Base-by-base conservation (phyloP, 2,113 vertebrate species). In the Falco punctatus region DNA sequence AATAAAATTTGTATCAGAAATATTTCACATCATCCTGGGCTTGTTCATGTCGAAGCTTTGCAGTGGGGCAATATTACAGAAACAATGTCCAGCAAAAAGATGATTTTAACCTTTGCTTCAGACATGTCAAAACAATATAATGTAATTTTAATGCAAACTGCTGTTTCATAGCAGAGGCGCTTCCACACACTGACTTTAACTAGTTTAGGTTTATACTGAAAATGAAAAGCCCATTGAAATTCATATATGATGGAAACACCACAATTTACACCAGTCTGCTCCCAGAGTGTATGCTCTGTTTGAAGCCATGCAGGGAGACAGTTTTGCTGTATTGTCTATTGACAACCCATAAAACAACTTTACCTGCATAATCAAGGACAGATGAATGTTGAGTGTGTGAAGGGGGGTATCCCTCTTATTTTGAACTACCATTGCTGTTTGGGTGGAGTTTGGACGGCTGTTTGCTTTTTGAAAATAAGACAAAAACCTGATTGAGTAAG, bases 1-100 rank as follows among this genome's bases (percentile, higher is more conserved):
- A 98, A 99, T 99, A 98, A 98, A 98, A 98, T 98, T 98, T 98
- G 98, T 98, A 98, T 98, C 98, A 98, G 98, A 98, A 98, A 98
- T 98, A 98, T 98, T 98, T 98, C 97, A 89, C 98, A 97, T 98
- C 97, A 89, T 96, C 92, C 97, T 94, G 95, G 79, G 90, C 97
- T 97, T 86, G 90, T 97, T 98, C 90, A 8, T 93, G 54, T 42
- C 10, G 95, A 74, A 55, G 97, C 94, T 98, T 95, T 98, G 97
- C 96, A 91, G 98, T 73, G 24, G 96, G 97, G 96, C 98, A 97
- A 83, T 92, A 94, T 97, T 97, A 92, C 46, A 96, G 97, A 98
- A 98, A 98, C 97, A 98, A 97, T 95, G 97, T 97, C 97, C 97
- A 42, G 96, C 95, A 90, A 95, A 97, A 95, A 96, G 95, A 97